A percentile compares a stretch with the other conserved stretches of the same genome.
phyloP scores from a whole-genome alignment of 2,797 vertebrate species.

The Myotis myotis region DNA sequence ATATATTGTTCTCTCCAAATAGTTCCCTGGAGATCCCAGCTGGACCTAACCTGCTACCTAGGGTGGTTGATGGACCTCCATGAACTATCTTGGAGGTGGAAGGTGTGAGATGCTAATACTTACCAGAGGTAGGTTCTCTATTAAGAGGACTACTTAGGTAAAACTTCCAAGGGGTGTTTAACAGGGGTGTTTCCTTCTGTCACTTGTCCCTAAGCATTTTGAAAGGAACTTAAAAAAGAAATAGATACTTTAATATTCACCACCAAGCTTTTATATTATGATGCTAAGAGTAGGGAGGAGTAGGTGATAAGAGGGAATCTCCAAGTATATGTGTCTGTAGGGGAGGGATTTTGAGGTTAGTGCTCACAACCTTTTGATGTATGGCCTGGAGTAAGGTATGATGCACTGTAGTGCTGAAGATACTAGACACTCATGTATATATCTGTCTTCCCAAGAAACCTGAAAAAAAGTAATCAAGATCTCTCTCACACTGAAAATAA shows the following conservation, averaged over 20 bases:
- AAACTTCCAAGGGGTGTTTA: conserved; percentile 1
- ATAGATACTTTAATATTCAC: background rate
- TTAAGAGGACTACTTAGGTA: conserved; percentile 16
- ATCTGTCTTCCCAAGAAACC: background rate
- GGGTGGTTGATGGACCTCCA: background rate
- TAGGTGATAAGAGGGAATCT: background rate
- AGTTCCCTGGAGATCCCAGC: background rate
- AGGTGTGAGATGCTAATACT: background rate
- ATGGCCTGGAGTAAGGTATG: background rate
- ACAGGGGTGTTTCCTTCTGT: background rate
- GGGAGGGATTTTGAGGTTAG: background rate
- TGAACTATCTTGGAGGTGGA: background rate
- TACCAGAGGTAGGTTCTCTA: background rate
- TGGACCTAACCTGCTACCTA: background rate
- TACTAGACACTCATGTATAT: background rate
- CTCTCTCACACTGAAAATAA: background rate
- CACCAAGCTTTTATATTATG: background rate
- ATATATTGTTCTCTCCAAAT: conserved; percentile 26
- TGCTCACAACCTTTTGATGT: background rate
- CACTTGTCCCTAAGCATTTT: conserved; percentile 26
- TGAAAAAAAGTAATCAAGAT: background rate
- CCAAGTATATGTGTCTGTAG: background rate
- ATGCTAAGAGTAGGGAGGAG: background rate
- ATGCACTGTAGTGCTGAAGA: background rate
- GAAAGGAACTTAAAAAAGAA: conserved; percentile 36